Evolutionary conservation across 2,797 vertebrate species (phyloP), one percentile per base, ranked within the genome.

Genomic region (Sebastes vulpes): DNA sequence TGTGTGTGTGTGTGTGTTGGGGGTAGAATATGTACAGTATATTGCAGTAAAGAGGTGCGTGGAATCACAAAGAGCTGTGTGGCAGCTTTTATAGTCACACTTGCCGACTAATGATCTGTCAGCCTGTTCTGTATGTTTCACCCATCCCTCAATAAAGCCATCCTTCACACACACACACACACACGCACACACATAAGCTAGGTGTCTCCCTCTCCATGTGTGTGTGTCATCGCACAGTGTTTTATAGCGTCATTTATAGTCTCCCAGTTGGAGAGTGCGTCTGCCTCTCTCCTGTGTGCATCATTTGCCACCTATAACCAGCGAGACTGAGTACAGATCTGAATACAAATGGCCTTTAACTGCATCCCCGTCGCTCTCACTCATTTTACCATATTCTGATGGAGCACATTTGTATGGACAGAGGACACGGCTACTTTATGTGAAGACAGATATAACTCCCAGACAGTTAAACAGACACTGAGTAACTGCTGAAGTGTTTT

Each of bases 311-410:
- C 75, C 81, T 74, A 76, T 80, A 88, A 89, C 75, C 66, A 72
- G 29, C 48, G 69, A 54, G 80, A 72, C 87, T 70, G 26, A 4
- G 18, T 20, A 32, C 84, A 77, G 18, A 83, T 85, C 80, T 90
- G 92, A 89, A 94, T 95, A 89, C 89, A 91, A 94, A 94, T 90
- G 31, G 61, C 75, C 61, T 88, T 79, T 89, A 83, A 89, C 78
- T 71, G 61, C 76, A 4, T 66, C 72, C 16, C 59, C 4, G 21
- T 35, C 31, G 65, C 76, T 58, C 63, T 87, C 65, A 1, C 59
- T 60, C 38, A 50, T 77, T 82, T 57, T 11, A 72, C 42, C 63
- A 59, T 65, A 59, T 74, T 72, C 54, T 48, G 72, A 77, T 57
- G 38, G 26, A 61, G 31, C 61, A 61, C 56, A 29, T 46, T 67